These are phyloP conservation scores for Adelphocoris suturalis DNA, from an alignment of 2,888 invertebrate genomes.

Conservation along the genomic window DNA sequence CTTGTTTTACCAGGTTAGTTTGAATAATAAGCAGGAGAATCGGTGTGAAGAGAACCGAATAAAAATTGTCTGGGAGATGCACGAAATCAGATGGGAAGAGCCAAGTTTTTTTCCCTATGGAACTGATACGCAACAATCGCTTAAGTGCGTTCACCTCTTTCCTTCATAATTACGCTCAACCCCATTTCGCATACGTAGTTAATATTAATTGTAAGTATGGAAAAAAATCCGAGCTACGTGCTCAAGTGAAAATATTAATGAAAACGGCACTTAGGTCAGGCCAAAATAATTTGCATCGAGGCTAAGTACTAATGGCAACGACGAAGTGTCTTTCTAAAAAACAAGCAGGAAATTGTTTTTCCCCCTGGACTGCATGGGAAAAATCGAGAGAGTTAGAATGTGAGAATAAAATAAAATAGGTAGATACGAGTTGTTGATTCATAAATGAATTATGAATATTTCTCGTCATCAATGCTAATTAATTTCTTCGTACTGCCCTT, in stretches of 20 bases:
- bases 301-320: not conserved
- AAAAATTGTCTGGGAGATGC: constrained; percentile 32
- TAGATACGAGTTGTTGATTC: too few species aligned
- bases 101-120: not conserved
- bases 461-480: too few species aligned
- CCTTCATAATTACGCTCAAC: constrained; percentile 33
- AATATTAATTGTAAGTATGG: constrained; percentile 32
- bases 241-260: constrained; percentile 25
- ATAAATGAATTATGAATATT: too few species aligned
- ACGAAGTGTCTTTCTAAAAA: not conserved
- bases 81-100: constrained; percentile 30
- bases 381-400: not conserved
- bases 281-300: constrained; percentile 2
- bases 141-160: constrained; percentile 31
- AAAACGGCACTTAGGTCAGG: not conserved
- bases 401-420: not conserved
- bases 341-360: not conserved
- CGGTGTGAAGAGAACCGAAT: constrained; percentile 39
- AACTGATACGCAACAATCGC: constrained; percentile 31
- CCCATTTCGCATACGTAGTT: constrained; percentile 30
- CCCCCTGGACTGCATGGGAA: not conserved
- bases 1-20: not conserved
- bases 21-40: constrained; percentile 27
- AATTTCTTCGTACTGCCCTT: too few species aligned
- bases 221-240: not conserved